Evolutionary conservation across 2,113 vertebrate species (phyloP), one percentile per base, ranked within the genome.

Genomic region (Melanostigma gelatinosum): DNA sequence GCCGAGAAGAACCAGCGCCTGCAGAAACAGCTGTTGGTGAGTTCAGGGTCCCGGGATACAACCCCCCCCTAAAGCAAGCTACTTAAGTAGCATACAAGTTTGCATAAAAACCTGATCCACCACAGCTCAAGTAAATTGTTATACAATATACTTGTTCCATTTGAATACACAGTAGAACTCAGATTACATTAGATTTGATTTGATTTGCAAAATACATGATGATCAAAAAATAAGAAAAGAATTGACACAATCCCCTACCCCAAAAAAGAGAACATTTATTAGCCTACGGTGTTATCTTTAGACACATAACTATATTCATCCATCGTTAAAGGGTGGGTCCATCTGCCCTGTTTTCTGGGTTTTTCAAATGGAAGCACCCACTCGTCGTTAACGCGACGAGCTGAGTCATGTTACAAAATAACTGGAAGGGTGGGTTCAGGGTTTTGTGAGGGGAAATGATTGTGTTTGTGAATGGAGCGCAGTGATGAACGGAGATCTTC

Each of bases 1-100:
- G 96, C 97, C 0, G 96, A 98, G 94, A 99, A 99, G 95, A 99
- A 99, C 0, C 87, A 97, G 29, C 96, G 96, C 0, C 96, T 99
- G 72, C 96, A 97, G 93, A 95, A 71, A 72, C 97, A 98, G 65
- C 96, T 99, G 83, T 86, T 81, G 97, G 98, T 99, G 92, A 95
- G 96, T 44, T 36, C 60, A 61, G 0, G 58, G 24, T 8, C 50
- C 18, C 13, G 0, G 54, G 18, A 6, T 18, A 22, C 22, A n/a
- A 22, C 4, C 2, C 4, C 2, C 4, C 2, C 8, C 5, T 4
- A 29, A 0, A 9, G 10, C 57, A 1, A 29, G 48, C 20, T 54
- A 7, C 52, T 54, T 27, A 38, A 24, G 20, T 2, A 52, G 48
- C 48, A 52, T 52, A 7, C 22, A 20, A 11, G 34, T 38, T 38